phyloP scores from a whole-genome alignment of 2,888 invertebrate genomes.

The Drosophila cognata region DNA sequence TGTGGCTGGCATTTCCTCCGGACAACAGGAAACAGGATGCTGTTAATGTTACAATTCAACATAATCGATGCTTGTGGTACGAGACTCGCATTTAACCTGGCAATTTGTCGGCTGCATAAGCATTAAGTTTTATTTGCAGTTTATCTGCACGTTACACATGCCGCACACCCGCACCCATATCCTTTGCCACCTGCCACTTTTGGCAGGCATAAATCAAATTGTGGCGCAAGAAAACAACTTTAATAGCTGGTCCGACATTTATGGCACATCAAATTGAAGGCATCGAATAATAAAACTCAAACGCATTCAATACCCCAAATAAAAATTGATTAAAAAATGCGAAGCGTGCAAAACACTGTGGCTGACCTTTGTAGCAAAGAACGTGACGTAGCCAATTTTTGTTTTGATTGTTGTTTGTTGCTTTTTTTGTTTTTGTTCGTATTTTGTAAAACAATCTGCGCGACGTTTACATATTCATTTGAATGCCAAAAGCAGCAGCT shows the following conservation, averaged over 20 bases:
- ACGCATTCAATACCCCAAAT: conserved; percentile 7
- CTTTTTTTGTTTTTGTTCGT: conserved; percentile 8
- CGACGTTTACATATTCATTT: conserved; percentile 73
- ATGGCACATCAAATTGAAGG: conserved; percentile 37
- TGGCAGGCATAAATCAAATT: conserved; percentile 59
- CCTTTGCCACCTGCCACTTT: conserved; percentile 4
- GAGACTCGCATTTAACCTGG: conserved; percentile 77
- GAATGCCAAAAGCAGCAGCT: conserved; percentile 77
- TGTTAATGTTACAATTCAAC: conserved; percentile 75
- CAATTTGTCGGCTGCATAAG: conserved; percentile 76
- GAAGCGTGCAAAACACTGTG: conserved; percentile 52
- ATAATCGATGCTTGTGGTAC: conserved; percentile 80
- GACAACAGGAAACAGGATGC: conserved; percentile 75
- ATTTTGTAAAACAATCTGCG: conserved; percentile 50
- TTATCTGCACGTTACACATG: conserved; percentile 46
- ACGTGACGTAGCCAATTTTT: conserved; percentile 44
- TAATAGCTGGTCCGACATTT: conserved; percentile 39
- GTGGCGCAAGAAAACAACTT: conserved; percentile 29
- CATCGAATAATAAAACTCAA: conserved; percentile 8
- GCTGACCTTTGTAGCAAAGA: conserved; percentile 49
- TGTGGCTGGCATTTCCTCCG: conserved; percentile 57
- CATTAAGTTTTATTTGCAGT: conserved; percentile 74
- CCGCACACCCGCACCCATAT: not conserved
- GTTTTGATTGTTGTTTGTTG: conserved; percentile 27
- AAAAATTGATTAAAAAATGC: conserved; percentile 34